Evolutionary conservation across 2,888 invertebrate genomes (phyloP), one percentile per base, ranked within the genome.

Genomic region (Flexamia atlantica): DNA sequence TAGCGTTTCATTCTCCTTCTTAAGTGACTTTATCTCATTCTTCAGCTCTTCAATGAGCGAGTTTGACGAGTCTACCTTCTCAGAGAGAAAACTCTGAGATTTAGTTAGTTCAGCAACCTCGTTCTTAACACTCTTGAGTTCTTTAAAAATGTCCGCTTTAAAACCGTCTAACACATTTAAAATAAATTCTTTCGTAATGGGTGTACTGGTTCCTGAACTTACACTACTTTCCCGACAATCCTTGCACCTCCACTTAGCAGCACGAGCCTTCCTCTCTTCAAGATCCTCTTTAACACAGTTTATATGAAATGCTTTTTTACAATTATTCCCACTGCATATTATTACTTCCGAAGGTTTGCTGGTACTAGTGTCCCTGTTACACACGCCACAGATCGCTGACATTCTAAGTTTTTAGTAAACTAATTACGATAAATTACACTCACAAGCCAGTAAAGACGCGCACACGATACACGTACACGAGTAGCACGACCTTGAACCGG

Each of bases 101-200:
- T 20, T 40, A 10, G 23, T 36, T 10, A 81, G 30, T 3, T 81
- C 81, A 7, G 4, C 28, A 12, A 60, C 20, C 40, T 81, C 81
- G 0, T 32, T 42, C 20, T 36, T 32, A 23, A 60, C 53, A 25
- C 0, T 20, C 12, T 81, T 81, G 1, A 81, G 23, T 64, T 81
- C 81, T 7, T 20, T 28, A 42, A 81, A 81, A 60, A 64, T 60
- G 2, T 81, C 60, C 12, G 25, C 23, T 23, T 81, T 81, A 28
- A 80, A 80, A 12, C 50, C 57, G 7, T 53, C 80, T n/a, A 80
- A 12, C 0, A 80, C 20, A 25, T 53, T 14, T 57, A 46, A 1
- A 12, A 80, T n/a, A 80, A 80, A 53, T 10, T 53, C 80, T 30
- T 53, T 80, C 23, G 80, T 68, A 17, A 68, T 68, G 4, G 68